phyloP scores from a whole-genome alignment of 2,797 vertebrate genomes.

The Lacerta agilis region DNA sequence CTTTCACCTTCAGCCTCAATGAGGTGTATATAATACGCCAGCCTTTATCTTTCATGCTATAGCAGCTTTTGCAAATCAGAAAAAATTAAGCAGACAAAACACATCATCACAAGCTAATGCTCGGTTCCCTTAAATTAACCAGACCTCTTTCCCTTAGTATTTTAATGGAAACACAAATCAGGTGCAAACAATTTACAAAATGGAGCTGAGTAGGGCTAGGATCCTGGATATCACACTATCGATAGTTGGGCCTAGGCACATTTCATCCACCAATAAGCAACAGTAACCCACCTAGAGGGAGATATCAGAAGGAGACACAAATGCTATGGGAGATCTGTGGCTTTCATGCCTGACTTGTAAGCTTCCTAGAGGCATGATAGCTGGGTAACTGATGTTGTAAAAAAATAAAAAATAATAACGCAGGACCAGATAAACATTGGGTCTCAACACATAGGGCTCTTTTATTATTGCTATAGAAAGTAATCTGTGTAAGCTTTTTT shows the following conservation, averaged over 20 bases:
- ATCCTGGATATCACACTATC: background rate
- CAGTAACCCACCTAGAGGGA: background rate
- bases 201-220: background rate
- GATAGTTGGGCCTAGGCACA: background rate
- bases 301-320: background rate
- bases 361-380: too few relatives aligned
- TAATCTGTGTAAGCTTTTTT: background rate
- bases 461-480: background rate
- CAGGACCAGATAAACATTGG: background rate
- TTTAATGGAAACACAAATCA: conserved; percentile 43
- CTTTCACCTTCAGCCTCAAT: background rate
- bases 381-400: background rate
- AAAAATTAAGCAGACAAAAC: background rate
- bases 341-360: background rate
- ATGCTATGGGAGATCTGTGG: background rate
- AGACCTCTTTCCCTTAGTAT: background rate
- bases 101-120: conserved; percentile 16
- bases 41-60: background rate
- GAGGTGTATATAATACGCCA: background rate
- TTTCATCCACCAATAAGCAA: background rate
- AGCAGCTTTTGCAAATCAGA: conserved; percentile 15
- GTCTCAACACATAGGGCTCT: background rate
- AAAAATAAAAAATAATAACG: too few relatives aligned
- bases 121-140: background rate
- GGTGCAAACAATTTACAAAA: background rate